A percentile compares a stretch with the other conserved stretches of the same genome.
Evolutionary conservation across 2,888 invertebrate genomes (phyloP).

Genomic region (Drosophila histrio): DNA sequence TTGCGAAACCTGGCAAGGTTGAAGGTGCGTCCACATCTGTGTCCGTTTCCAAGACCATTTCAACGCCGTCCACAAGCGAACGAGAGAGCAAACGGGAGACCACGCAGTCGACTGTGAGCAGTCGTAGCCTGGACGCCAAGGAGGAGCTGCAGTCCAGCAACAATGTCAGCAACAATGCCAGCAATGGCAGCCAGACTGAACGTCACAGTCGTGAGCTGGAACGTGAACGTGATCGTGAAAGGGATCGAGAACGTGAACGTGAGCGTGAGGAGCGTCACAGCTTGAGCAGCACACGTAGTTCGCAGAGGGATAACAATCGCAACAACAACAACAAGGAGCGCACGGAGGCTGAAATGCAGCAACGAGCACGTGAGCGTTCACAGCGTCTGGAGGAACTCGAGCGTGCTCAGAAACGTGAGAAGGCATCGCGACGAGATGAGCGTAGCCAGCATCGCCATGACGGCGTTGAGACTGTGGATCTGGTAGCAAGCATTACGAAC

Average conservation of each 20-base stretch:
- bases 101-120: constrained; percentile 24
- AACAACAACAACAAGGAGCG: constrained; percentile 79
- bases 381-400: constrained; percentile 66
- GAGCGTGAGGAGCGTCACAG: constrained; percentile 77
- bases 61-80: constrained; percentile 34
- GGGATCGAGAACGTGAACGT: constrained; percentile 69
- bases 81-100: constrained; percentile 57
- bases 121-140: constrained; percentile 63
- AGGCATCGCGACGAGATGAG: constrained; percentile 75
- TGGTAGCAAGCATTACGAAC: constrained; percentile 40
- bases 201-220: constrained; percentile 53
- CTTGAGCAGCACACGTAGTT: constrained; percentile 74
- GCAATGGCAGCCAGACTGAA: constrained; percentile 46
- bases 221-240: constrained; percentile 61
- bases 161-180: constrained; percentile 23
- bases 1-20: constrained; percentile 32
- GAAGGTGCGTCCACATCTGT: constrained; percentile 29
- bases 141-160: constrained; percentile 56
- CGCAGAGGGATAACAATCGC: constrained; percentile 77
- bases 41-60: constrained; percentile 27
- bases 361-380: constrained; percentile 71
- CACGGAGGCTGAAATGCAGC: constrained; percentile 71
- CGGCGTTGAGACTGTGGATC: constrained; percentile 61
- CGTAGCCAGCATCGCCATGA: constrained; percentile 72
- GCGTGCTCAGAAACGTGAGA: constrained; percentile 78